Evolutionary conservation across 2,113 vertebrate species (phyloP).

Genomic region (Gobius niger): DNA sequence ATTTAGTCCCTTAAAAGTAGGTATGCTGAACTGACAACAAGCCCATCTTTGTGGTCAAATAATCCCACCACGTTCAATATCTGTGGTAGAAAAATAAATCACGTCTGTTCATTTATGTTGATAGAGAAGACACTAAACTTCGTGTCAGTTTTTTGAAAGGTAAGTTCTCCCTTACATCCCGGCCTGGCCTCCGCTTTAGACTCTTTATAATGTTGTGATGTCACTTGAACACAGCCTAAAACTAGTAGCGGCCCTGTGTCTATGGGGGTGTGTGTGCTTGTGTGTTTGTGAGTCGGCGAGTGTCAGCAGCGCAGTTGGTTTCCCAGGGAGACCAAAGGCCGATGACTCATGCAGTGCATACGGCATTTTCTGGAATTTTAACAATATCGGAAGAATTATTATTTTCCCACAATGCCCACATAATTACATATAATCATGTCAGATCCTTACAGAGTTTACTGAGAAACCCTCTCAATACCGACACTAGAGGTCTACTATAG

Average conservation of each 20-base stretch:
- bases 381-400: conserved; percentile 68
- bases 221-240: too few relatives aligned
- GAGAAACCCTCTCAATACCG: conserved; percentile 59
- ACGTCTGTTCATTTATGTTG: too few relatives aligned
- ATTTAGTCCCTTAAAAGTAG: too few relatives aligned
- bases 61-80: too few relatives aligned
- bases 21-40: too few relatives aligned
- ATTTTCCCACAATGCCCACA: conserved; percentile 64
- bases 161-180: too few relatives aligned
- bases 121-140: too few relatives aligned
- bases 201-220: too few relatives aligned
- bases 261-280: conserved; percentile 21
- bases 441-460: conserved; percentile 52
- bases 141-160: too few relatives aligned
- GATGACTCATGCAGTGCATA: conserved; percentile 73
- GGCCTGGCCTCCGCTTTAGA: too few relatives aligned
- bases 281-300: conserved; percentile 34
- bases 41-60: too few relatives aligned
- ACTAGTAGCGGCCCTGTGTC: conserved; percentile 10
- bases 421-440: conserved; percentile 69
- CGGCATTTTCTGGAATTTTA: conserved; percentile 65
- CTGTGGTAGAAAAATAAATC: too few relatives aligned
- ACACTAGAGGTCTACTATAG: conserved; percentile 65
- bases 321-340: conserved; percentile 66
- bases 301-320: conserved; percentile 59